These are phyloP conservation scores for Callionymus lyra DNA, from an alignment of 2,113 vertebrate genomes.

Conservation along the genomic window DNA sequence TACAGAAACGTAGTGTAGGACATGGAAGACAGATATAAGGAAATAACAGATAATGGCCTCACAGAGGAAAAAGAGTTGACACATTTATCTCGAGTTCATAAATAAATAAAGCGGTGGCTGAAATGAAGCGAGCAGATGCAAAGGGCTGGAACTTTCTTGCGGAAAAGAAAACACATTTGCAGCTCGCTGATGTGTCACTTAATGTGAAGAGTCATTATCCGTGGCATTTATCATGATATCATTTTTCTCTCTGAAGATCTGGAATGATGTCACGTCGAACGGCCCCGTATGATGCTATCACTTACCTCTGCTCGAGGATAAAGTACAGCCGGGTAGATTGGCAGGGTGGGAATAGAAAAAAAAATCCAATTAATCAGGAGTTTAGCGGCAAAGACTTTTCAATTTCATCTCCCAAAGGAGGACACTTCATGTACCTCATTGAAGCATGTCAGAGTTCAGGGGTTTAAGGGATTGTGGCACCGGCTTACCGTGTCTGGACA, in stretches of 20 bases:
- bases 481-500: slow-evolving; percentile 62
- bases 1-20: slow-evolving; percentile 24
- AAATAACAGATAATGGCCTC: slow-evolving; percentile 29
- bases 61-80: slow-evolving; percentile 19
- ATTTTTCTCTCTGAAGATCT: slow-evolving; percentile 25
- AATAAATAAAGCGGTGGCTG: slow-evolving; percentile 29
- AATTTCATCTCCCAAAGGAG: slow-evolving; percentile 60
- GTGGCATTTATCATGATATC: slow-evolving; percentile 13
- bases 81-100: slow-evolving; percentile 35
- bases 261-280: slow-evolving; percentile 31
- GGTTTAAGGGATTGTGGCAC: slow-evolving; percentile 63
- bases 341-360: slow-evolving; percentile 18
- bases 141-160: slow-evolving; percentile 1
- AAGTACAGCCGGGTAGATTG: slow-evolving; percentile 38
- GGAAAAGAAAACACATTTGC: slow-evolving; percentile 7
- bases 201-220: slow-evolving; percentile 14
- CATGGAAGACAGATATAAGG: slow-evolving; percentile 16
- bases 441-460: slow-evolving; percentile 63
- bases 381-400: slow-evolving; percentile 52
- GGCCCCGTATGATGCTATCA: slow-evolving; percentile 29
- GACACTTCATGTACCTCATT: slow-evolving; percentile 55
- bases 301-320: slow-evolving; percentile 26
- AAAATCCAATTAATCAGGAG: slow-evolving; percentile 55
- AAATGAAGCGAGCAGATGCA: slow-evolving; percentile 18
- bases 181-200: slow-evolving; percentile 19